A percentile compares a stretch with the other conserved stretches of the same genome.
phyloP scores from a whole-genome alignment of 2,888 invertebrate genomes.

The Platycheirus albimanus region DNA sequence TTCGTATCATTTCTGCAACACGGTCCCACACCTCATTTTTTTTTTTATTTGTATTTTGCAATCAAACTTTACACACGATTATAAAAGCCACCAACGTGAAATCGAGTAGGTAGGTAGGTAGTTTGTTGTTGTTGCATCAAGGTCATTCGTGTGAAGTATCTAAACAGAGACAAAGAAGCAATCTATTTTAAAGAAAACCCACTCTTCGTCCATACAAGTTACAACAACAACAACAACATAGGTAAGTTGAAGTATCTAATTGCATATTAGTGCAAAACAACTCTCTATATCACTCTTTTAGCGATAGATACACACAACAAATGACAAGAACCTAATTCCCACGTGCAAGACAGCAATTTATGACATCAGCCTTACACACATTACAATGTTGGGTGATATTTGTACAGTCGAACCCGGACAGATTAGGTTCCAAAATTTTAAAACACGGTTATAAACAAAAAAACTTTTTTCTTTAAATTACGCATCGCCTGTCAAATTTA shows the following conservation, averaged over 20 bases:
- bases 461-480: too few species aligned
- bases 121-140: constrained; percentile 20
- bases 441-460: too few species aligned
- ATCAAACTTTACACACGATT: constrained; percentile 12
- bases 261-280: constrained; percentile 46
- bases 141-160: constrained; percentile 18
- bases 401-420: neutral
- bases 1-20: constrained; percentile 13
- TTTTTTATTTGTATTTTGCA: constrained; percentile 8
- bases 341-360: constrained; percentile 20
- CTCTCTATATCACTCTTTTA: constrained; percentile 14
- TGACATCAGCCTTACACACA: neutral
- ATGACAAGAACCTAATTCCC: constrained; percentile 16
- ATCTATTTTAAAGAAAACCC: constrained; percentile 2
- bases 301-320: constrained; percentile 9
- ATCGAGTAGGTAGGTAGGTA: too few species aligned
- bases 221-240: too few species aligned
- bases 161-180: constrained; percentile 14
- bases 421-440: too few species aligned
- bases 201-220: neutral
- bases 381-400: neutral
- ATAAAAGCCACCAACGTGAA: constrained; percentile 7
- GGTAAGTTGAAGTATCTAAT: constrained; percentile 30
- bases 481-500: too few species aligned
- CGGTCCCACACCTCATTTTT: constrained; percentile 21